A percentile compares a stretch with the other conserved stretches of the same genome.
phyloP scores from a whole-genome alignment of 1,140 invertebrate species.

The Manduca sexta region DNA sequence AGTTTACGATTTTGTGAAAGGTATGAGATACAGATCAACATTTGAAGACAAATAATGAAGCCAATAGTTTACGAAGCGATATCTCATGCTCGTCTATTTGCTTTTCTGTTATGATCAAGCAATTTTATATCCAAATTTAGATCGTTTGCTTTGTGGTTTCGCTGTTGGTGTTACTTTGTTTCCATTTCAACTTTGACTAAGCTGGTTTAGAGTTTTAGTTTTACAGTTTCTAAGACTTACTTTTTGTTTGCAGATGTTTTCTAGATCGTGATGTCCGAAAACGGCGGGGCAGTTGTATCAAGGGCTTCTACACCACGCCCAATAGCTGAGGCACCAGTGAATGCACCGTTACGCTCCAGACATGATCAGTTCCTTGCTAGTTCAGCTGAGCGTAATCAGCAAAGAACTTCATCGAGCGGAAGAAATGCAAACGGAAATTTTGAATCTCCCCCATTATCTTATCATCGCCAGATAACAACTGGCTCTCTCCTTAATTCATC shows the following conservation, averaged over 20 bases:
- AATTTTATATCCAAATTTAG: too few relatives aligned
- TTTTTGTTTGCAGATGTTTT: constrained; percentile 50
- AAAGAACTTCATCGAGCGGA: constrained; percentile 65
- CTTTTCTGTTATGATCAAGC: too few relatives aligned
- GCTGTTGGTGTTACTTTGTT: too few relatives aligned
- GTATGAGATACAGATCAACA: not conserved
- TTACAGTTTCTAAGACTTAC: not conserved
- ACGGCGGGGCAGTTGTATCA: constrained; percentile 53
- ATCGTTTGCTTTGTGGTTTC: too few relatives aligned
- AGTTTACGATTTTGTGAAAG: not conserved
- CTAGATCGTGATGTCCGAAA: constrained; percentile 57
- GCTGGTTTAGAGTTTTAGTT: too few relatives aligned
- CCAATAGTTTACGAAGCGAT: too few relatives aligned
- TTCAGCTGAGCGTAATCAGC: constrained; percentile 56
- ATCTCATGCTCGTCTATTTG: too few relatives aligned
- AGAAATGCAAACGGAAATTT: constrained; percentile 74
- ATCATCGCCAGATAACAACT: constrained; percentile 78
- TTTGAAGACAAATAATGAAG: too few relatives aligned
- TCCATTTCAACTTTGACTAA: too few relatives aligned
- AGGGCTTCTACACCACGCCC: constrained; percentile 62
- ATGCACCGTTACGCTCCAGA: constrained; percentile 58
- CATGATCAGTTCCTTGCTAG: constrained; percentile 76
- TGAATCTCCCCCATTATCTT: constrained; percentile 78
- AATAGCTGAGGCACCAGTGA: constrained; percentile 42
- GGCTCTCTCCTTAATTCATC: constrained; percentile 67